phyloP scores from a whole-genome alignment of 2,113 vertebrate genomes.

The Pogona vitticeps region DNA sequence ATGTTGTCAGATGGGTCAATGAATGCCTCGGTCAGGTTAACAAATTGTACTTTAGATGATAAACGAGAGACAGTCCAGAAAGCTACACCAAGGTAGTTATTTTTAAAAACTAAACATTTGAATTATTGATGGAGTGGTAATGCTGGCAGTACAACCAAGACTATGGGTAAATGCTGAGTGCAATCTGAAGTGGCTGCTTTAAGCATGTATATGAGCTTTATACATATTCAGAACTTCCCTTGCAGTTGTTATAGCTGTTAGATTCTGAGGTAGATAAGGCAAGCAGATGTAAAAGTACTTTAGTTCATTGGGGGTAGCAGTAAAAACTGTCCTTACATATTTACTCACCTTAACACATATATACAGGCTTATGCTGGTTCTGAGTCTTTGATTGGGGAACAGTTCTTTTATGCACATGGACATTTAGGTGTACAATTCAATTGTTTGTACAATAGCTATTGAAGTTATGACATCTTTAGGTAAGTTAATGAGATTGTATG shows the following conservation, averaged over 20 bases:
- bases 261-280: neutral
- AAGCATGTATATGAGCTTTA: neutral
- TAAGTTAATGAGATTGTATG: neutral
- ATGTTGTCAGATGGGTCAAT: slow-evolving; percentile 89
- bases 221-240: neutral
- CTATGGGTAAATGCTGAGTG: neutral
- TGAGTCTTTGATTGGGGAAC: neutral
- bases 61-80: slow-evolving; percentile 87
- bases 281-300: neutral
- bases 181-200: neutral
- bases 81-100: slow-evolving; percentile 86
- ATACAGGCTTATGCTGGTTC: neutral
- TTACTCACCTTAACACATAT: neutral
- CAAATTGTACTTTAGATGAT: slow-evolving; percentile 92
- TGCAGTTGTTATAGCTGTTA: neutral
- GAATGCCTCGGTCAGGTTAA: slow-evolving; percentile 85
- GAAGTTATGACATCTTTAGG: neutral
- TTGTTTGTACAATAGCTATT: neutral
- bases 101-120: slow-evolving; percentile 13
- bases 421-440: neutral
- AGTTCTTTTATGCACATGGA: neutral
- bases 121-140: neutral
- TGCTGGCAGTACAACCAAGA: neutral
- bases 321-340: neutral
- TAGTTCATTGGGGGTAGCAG: neutral